A percentile compares a stretch with the other conserved stretches of the same genome.
These are phyloP conservation scores for Trimorus sp. DNA, from an alignment of 2,888 invertebrate genomes.

Conservation along the genomic window DNA sequence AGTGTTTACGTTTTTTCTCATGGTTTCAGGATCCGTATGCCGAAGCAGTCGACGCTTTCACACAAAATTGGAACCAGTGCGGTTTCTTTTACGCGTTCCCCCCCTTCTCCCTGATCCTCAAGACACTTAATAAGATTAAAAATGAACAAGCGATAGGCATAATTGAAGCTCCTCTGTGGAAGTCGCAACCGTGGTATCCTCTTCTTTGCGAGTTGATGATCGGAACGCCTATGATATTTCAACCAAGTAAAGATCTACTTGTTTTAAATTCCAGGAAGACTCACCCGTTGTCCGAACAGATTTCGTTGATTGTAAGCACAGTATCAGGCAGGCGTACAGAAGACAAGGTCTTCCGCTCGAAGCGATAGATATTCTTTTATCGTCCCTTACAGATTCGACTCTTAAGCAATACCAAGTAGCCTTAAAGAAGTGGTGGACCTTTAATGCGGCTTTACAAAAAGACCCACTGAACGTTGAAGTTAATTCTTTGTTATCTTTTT, in stretches of 20 bases:
- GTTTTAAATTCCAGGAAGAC: constrained; percentile 3
- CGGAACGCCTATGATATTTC: not conserved
- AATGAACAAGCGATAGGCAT: constrained; percentile 65
- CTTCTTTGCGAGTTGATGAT: not conserved
- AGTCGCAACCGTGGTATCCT: constrained; percentile 6
- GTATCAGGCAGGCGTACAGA: constrained; percentile 14
- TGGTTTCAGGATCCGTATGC: constrained; percentile 23
- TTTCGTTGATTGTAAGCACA: constrained; percentile 5
- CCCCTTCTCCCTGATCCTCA: constrained; percentile 35
- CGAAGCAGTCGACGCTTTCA: not conserved
- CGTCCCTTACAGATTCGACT: not conserved
- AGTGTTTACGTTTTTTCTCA: constrained; percentile 1
- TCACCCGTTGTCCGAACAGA: constrained; percentile 1
- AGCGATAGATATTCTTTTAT: not conserved
- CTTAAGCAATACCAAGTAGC: constrained; percentile 7
- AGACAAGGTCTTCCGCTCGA: constrained; percentile 4
- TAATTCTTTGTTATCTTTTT: constrained; percentile 10
- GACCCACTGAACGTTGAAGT: constrained; percentile 19
- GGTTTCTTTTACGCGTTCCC: constrained; percentile 53
- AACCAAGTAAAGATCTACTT: constrained; percentile 1
- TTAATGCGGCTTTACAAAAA: not conserved
- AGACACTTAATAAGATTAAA: constrained; percentile 57
- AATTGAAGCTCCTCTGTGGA: not conserved
- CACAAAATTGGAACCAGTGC: constrained; percentile 23
- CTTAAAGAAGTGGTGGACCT: constrained; percentile 2